Base-by-base conservation (phyloP, 2,888 invertebrate species). In the Drosophila gaucha region DNA sequence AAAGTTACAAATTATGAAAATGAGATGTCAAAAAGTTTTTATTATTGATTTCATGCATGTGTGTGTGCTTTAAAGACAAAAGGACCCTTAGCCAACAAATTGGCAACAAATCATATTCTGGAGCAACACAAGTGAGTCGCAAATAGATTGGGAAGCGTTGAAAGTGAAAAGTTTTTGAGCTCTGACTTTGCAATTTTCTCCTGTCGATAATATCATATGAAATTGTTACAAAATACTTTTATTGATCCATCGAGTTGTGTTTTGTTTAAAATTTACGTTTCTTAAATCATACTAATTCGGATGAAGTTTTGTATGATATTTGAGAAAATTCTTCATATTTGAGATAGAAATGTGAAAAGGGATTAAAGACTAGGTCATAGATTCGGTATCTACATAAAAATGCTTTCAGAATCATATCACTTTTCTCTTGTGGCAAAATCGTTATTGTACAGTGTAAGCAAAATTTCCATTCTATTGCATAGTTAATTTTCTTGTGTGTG, bases 21-120 rank as follows among this genome's bases (percentile, higher is more conserved):
- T 88, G 85, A 85, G 87, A 85, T 80, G 85, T 86, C 88, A 87
- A 77, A 86, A 86, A 87, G 83, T 86, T 86, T 85, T 82, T 79
- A 80, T 89, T 89, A 86, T 86, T 88, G 86, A 89, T 86, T 86
- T 87, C 87, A 82, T 82, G 3, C 35, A 33, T 10, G 70, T 74
- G 66, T 67, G 68, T 43, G 54, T 54, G 18, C 12, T 28, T 9
- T n/a, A 24, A 24, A 31, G 16, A 9, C 6, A 2, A 28, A 31
- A 28, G 35, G 43, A 16, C 31, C 43, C 31, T 62, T 58, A 72
- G 67, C 67, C 62, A 84, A 80, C 75, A 86, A 84, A 78, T 76
- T 72, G 72, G 63, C 65, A 74, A 71, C 71, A 80, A 74, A 72
- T 63, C 80, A 87, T 76, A 78, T 66, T 68, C 69, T 44, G 24